Conservation (phyloP, 1,140 invertebrate genomes). For the Drepana arcuata region DNA sequence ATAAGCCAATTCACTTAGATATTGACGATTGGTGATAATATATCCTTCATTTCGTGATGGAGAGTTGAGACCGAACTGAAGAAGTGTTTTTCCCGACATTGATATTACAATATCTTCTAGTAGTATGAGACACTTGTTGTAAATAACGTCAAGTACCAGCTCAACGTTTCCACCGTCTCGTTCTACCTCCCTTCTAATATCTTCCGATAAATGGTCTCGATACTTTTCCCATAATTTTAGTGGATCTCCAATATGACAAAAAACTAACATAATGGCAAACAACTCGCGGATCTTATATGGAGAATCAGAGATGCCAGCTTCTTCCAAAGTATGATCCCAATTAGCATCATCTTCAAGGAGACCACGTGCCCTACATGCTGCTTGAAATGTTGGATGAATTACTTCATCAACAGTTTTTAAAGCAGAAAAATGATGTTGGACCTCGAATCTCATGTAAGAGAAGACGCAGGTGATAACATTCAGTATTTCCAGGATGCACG, state of each 20-base stretch:
- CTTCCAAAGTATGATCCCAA: neutral
- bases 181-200: neutral
- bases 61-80: neutral
- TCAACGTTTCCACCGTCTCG: neutral
- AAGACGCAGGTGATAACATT: slow-evolving; percentile 49
- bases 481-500: slow-evolving; percentile 17
- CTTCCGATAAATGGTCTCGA: neutral
- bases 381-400: slow-evolving; percentile 39
- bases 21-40: neutral
- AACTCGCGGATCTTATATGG: neutral
- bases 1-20: too few species aligned
- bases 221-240: neutral
- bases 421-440: slow-evolving; percentile 42
- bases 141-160: neutral
- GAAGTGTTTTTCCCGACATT: slow-evolving; percentile 4
- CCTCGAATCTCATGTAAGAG: slow-evolving; percentile 48
- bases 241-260: neutral
- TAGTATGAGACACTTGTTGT: slow-evolving; percentile 9
- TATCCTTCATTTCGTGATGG: neutral
- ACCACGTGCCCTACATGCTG: slow-evolving; percentile 40
- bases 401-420: slow-evolving; percentile 47
- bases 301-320: neutral
- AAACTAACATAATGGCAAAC: neutral
- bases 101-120: slow-evolving; percentile 5
- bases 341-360: slow-evolving; percentile 19